Evolutionary conservation across 92 coral and sea anemone species (phyloP).

Genomic region (Pocillopora grandis): DNA sequence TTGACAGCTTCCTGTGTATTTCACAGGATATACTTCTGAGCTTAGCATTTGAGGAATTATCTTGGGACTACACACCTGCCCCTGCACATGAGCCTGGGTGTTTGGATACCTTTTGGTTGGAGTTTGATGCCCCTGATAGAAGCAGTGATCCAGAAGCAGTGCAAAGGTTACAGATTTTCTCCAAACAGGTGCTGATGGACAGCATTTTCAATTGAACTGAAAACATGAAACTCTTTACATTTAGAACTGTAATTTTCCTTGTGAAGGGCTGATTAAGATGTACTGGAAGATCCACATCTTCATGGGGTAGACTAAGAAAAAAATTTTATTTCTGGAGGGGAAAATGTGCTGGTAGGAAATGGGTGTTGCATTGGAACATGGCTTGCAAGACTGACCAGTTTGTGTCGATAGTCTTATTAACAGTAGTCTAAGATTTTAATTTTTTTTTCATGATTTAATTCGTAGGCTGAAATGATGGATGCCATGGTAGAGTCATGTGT

Average conservation of each 20-base stretch:
- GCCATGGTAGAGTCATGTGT: constrained; percentile 99
- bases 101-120: constrained; percentile 94
- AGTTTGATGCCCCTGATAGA: constrained; percentile 80
- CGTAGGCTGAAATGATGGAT: constrained; percentile 94
- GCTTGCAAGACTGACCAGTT: too few species aligned
- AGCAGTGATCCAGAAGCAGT: constrained; percentile 48
- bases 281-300: too few species aligned
- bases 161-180: constrained; percentile 90
- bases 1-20: background rate
- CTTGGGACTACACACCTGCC: constrained; percentile 94
- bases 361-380: too few species aligned
- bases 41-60: constrained; percentile 90
- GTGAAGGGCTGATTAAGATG: background rate
- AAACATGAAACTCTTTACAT: too few species aligned
- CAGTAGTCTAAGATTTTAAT: background rate
- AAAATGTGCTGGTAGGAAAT: too few species aligned
- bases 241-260: too few species aligned
- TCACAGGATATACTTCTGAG: constrained; percentile 75
- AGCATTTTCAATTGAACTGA: background rate
- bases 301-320: too few species aligned
- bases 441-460: background rate
- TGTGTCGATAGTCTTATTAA: too few species aligned
- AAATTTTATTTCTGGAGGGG: too few species aligned
- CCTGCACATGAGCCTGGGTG: constrained; percentile 75
- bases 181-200: constrained; percentile 70